Evolutionary conservation across 2,888 invertebrate genomes (phyloP), one percentile per base, ranked within the genome.

Genomic region (Caenorhabditis becei): DNA sequence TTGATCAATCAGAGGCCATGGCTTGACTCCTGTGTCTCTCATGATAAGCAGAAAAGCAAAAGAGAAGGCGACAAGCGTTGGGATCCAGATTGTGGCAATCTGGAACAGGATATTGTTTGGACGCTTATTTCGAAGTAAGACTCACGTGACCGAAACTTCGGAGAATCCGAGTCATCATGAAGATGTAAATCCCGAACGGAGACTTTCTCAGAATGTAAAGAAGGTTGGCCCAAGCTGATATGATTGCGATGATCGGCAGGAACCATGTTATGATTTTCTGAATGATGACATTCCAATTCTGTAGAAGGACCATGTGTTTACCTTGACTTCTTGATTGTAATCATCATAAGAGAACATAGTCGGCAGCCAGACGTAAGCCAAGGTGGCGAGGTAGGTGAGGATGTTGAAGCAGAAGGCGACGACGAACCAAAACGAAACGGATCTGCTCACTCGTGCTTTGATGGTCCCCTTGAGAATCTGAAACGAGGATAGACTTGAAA

Each of bases 31-130:
- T 16, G 83, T 82, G 67, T 90, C 88, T 47, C 88, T 75, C 88
- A 90, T 89, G 23, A 90, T 88, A 18, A 90, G 82, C 62, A 89
- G 87, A 62, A 90, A 90, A 8, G 89, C 86, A 78, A 90, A 90
- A 11, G 90, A 89, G 71, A 90, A 90, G 7, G 88, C 86, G 74
- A 90, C 84, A 2, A 90, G 83, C 1, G 90, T 90, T 8, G 90
- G 90, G 51, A 90, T 88, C 90, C 90, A 90, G 62, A 90, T 90
- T 11, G 88, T 88, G 23, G 89, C 88, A 20, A 89, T 88, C 89
- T 89, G 66, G 51, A 84, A 79, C 35, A 14, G 26, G 14, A 41
- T 41, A 26, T 28, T 35, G n/a, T 54, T 1, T 8, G 28, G 26
- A 26, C 44, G 10, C n/a, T 47, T 26, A 37, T 24, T 16, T n/a